phyloP scores from a whole-genome alignment of 2,797 vertebrate species.

The Anas capensis region DNA sequence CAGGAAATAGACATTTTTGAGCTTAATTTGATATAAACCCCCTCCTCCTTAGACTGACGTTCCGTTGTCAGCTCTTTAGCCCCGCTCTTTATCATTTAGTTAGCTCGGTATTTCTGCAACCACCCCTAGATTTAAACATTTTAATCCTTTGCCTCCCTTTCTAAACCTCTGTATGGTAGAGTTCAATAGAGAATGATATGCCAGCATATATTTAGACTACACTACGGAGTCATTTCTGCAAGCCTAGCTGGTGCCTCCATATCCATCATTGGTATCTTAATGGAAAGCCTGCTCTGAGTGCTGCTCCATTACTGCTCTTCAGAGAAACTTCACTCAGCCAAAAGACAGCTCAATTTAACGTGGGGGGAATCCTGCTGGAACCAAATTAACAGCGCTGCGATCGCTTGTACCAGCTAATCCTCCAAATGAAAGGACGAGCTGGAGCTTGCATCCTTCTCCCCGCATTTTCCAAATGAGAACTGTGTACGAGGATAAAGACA shows the following conservation, averaged over 20 bases:
- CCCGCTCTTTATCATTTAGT: not conserved
- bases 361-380: not conserved
- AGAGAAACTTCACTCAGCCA: not conserved
- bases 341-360: not conserved
- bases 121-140: not conserved
- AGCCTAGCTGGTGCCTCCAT: not conserved
- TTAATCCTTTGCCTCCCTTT: not conserved
- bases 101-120: not conserved
- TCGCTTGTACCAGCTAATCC: not conserved
- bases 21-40: not conserved
- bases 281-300: not conserved
- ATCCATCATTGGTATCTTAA: not conserved
- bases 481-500: not conserved
- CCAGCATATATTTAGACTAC: not conserved
- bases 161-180: not conserved
- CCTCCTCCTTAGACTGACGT: not conserved
- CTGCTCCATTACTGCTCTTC: not conserved
- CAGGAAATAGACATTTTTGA: slow-evolving; percentile 28
- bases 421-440: not conserved
- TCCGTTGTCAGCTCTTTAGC: not conserved
- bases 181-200: not conserved
- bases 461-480: not conserved
- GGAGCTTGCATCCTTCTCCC: not conserved
- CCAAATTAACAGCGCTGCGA: not conserved
- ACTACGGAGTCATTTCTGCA: not conserved